Base-by-base conservation (phyloP, 2,888 invertebrate genomes). In the Hyles lineata region DNA sequence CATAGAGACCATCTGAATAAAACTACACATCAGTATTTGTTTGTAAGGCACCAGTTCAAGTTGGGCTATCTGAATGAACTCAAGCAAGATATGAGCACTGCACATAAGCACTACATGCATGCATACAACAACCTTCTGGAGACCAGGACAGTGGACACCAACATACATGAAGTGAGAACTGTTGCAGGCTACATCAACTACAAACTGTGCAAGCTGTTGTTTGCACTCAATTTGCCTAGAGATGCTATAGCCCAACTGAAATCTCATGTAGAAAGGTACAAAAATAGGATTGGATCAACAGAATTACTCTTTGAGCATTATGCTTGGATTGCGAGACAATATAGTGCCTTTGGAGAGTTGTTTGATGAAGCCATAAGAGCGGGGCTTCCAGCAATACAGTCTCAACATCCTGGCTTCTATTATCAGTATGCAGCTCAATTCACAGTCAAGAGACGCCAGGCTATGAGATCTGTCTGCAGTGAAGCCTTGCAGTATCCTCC, bases 331-430 rank as follows among this genome's bases (percentile, higher is more conserved):
- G 97, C 98, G 23, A 97, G 97, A 93, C 99, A 99, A 96, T 99
- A 96, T 84, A 96, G 96, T 87, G 95, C 97, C 75, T 99, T 99
- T 95, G 99, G 98, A 60, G 99, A 99, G 85, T 95, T 99, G 75
- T 99, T 99, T 95, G 98, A 99, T 92, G 98, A 98, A 89, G 99
- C 99, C 21, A 98, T 99, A 43, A 96, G 97, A 81, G 96, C 97
- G 80, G 99, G 99, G 6, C 95, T 99, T 76, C 98, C 98, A 1
- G 98, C 99, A 2, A 96, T 99, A 74, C 99, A 99, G 89, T 98
- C 98, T 0, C 98, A 99, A 85, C 99, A 99, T 93, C 99, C 99
- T 5, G 99, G 99, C 6, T 98, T 99, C 88, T 99, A 99, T 92
- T 99, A 98, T 87, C 98, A 99, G 84, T 97, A 98, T 90, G 98